Base-by-base conservation (phyloP, 2,888 invertebrate species). In the Microplitis manilae region DNA sequence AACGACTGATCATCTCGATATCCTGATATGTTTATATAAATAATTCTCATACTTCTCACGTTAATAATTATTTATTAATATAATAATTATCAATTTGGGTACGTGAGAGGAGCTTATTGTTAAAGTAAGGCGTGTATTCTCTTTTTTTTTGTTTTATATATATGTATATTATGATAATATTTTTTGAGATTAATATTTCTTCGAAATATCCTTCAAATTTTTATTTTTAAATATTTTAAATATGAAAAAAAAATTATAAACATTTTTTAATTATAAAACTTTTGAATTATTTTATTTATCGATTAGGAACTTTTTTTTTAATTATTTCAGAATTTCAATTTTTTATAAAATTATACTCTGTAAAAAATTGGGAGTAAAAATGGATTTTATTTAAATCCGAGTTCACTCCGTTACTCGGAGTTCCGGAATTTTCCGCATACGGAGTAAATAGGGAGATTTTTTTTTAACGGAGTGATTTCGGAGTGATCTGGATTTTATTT, bases 1-100 rank as follows among this genome's bases (percentile, higher is more conserved):
- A 59, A 13, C 30, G 30, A 30, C 62, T 41, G 41, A 73, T 79
- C 76, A 80, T 76, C 78, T 80, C 82, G 82, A 74, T 80, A 78
- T 81, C 79, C 72, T 84, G 84, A 84, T 84, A 84, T 84, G 84
- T 84, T 84, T 50, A 50, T 50, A 50, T 50, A 50, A 50, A 50
- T 13, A 50, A 50, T 50, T 50, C 30, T 50, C 50, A 50, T 50
- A 50, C 50, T 50, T 50, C 50, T 50, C 50, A 50, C 50, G 13
- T 50, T 50, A 50, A 50, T 50, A 50, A 50, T 50, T 50, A 50
- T 50, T 50, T 50, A 50, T 50, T 13, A 50, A 50, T 50, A 13
- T 50, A 50, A 50, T 50, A 50, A 50, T 50, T 50, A 50, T 68
- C 59, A 4, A 68, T 50, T 64, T 38, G 60, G 9, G 68, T 65